Percentiles rank a stretch among this genome's conserved stretches.
Conservation (phyloP, 1,140 invertebrate genomes). For the Drosophila pruinosa region DNA sequence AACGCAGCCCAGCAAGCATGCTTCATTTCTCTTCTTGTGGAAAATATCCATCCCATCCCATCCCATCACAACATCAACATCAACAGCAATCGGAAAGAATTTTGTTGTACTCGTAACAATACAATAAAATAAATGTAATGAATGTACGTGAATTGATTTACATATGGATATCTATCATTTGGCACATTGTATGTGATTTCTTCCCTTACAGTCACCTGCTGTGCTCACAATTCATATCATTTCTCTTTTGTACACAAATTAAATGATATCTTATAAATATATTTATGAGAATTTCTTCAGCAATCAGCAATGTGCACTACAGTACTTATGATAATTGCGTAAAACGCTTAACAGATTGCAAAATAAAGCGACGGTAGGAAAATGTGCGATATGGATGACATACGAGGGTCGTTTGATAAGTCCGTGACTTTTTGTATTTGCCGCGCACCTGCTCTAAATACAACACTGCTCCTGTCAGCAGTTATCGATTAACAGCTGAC, state of each 20-base stretch:
- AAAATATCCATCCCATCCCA: not conserved
- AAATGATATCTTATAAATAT: not conserved
- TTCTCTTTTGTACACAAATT: not conserved
- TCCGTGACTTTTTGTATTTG: too few relatives aligned
- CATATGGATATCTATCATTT: constrained; percentile 17
- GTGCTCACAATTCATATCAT: not conserved
- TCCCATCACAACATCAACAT: too few relatives aligned
- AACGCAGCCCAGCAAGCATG: constrained; percentile 4
- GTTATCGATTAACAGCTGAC: too few relatives aligned
- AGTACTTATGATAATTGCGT: not conserved
- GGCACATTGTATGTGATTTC: not conserved
- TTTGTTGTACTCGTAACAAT: not conserved
- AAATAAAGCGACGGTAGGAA: not conserved
- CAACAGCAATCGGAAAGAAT: not conserved
- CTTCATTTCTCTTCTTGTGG: not conserved
- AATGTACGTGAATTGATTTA: constrained; percentile 29
- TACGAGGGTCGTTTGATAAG: not conserved
- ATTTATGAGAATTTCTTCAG: not conserved
- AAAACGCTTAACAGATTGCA: not conserved
- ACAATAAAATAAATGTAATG: constrained; percentile 31
- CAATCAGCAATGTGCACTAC: not conserved
- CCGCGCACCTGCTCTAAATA: too few relatives aligned
- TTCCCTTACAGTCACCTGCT: not conserved
- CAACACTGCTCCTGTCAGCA: too few relatives aligned
- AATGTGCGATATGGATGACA: not conserved